phyloP scores from a whole-genome alignment of 37 sponge, comb jelly and placozoan species.

The Geodia barretti region DNA sequence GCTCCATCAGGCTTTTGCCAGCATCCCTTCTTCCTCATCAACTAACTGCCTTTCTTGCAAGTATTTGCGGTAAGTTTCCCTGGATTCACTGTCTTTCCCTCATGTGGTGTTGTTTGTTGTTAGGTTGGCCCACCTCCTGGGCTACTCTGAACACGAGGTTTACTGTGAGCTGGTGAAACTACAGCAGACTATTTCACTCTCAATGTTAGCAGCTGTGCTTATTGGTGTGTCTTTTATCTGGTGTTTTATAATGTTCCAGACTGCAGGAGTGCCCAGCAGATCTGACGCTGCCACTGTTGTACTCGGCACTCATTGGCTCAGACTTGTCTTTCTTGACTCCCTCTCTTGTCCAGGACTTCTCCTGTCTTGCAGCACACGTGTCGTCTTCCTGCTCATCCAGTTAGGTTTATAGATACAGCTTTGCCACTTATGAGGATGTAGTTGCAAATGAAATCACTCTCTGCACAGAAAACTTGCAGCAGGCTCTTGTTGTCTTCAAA shows the following conservation, averaged over 20 bases:
- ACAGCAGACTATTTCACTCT: not conserved
- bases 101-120: not conserved
- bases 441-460: no score
- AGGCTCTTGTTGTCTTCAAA: not conserved
- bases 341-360: no score
- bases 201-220: no score
- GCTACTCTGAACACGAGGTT: not conserved
- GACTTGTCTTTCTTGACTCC: not conserved
- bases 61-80: not conserved
- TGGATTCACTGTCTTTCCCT: not conserved
- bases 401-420: no score
- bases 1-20: not conserved
- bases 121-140: not conserved
- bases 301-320: not conserved
- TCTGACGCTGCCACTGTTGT: not conserved
- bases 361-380: no score
- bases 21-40: not conserved
- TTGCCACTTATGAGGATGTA: no score
- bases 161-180: not conserved
- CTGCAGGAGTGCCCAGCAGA: not conserved
- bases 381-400: no score
- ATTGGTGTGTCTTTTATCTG: no score
- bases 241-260: not conserved
- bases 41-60: not conserved
- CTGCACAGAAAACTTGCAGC: not conserved